These are phyloP conservation scores for Cassiopea andromeda DNA, from an alignment of 30 jellyfish, hydroid and myxozoan species.

Conservation along the genomic window DNA sequence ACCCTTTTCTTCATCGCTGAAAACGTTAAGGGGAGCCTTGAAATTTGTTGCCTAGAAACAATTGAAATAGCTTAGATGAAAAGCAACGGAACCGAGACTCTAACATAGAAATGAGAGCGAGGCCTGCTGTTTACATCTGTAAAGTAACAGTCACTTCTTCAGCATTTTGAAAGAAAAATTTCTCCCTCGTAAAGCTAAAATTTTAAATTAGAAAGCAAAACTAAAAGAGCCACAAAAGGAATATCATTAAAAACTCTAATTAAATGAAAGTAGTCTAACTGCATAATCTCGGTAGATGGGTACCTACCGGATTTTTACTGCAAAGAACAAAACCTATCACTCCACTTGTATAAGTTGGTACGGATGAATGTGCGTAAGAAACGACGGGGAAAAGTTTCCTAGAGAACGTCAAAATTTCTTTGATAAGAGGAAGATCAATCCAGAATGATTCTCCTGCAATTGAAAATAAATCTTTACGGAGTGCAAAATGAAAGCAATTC, in stretches of 20 bases:
- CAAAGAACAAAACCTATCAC: constrained; percentile 81
- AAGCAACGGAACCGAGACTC: too few relatives aligned
- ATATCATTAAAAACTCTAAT: neutral
- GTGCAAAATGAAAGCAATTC: too few relatives aligned
- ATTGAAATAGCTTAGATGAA: neutral
- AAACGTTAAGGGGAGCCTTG: constrained; percentile 39
- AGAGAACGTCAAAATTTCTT: constrained; percentile 60
- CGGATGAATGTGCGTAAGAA: constrained; percentile 70
- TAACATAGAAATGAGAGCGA: too few relatives aligned
- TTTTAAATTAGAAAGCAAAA: too few relatives aligned
- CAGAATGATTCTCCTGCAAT: constrained; percentile 83
- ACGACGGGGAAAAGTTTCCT: constrained; percentile 68
- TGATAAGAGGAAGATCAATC: constrained; percentile 80
- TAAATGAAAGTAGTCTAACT: neutral
- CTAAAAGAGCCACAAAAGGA: neutral
- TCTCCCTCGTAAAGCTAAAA: too few relatives aligned
- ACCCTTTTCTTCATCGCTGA: constrained; percentile 35
- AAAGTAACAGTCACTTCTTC: too few relatives aligned
- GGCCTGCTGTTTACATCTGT: too few relatives aligned
- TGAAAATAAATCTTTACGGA: neutral
- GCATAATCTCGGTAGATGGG: neutral
- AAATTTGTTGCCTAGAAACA: constrained; percentile 61
- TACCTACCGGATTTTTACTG: constrained; percentile 68
- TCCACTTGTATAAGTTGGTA: constrained; percentile 89
- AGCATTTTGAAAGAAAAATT: too few relatives aligned